Base-by-base conservation (phyloP, 2,888 invertebrate species). In the Dolichomitus sp. region DNA sequence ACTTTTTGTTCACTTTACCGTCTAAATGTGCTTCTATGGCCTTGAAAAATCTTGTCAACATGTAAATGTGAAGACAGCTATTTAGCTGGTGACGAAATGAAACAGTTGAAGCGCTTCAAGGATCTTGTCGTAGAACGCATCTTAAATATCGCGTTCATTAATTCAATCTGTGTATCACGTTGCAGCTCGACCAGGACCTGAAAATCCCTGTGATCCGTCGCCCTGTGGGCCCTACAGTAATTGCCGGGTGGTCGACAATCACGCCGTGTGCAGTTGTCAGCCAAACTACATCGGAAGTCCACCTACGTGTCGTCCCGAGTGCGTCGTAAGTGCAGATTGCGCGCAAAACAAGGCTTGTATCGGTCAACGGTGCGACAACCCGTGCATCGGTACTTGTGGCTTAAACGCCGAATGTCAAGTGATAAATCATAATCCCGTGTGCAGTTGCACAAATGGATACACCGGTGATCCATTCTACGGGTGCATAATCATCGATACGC, bases 321-420 rank as follows among this genome's bases (percentile, higher is more conserved):
- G 98, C 92, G 96, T 97, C 93, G 96, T 97, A 84, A 97, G 97
- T 93, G 96, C 97, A 63, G 98, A 98, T 91, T 98, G 98, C 93
- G 94, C 96, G 87, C 96, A 96, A 90, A 97, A 97, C 90, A 96
- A 95, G 92, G 97, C 98, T 66, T 98, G 98, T 91, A 95, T 97
- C 70, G 96, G 96, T 92, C 96, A 97, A 90, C 97, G 96, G 93
- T 98, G 98, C 92, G 95, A 95, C 83, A 97, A 98, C 93, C 98
- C 98, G 65, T 98, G 98, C 92, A 95, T 96, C 48, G 97, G 97
- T 83, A 96, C 97, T n/a, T 98, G 98, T 91, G 98, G 98, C 33
- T 94, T 95, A 81, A 96, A 97, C 94, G 97, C 98, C 2, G 95
- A 96, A 86, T 98, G 98, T 92, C 96, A 96, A 87, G 97, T 97